A percentile compares a stretch with the other conserved stretches of the same genome.
phyloP scores from a whole-genome alignment of 2,797 vertebrate genomes.

The Girardinus metallicus region DNA sequence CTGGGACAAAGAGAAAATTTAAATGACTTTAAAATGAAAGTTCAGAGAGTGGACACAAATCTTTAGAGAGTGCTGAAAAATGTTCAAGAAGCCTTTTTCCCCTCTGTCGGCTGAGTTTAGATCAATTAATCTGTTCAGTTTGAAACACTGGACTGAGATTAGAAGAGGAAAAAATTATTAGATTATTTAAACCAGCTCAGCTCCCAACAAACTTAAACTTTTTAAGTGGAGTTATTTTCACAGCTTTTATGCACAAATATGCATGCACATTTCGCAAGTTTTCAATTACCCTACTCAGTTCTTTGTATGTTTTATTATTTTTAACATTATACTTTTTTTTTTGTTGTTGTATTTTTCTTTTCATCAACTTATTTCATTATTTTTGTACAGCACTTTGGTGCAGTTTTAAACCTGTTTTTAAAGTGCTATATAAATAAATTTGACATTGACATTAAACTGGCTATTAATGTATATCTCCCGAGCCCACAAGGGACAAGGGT shows the following conservation, averaged over 20 bases:
- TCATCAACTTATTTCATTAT: too few species aligned
- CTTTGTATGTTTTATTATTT: too few species aligned
- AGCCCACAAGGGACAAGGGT: too few species aligned
- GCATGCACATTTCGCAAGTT: not conserved
- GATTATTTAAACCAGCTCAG: not conserved
- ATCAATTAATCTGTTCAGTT: not conserved
- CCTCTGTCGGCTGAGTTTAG: not conserved
- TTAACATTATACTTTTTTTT: too few species aligned
- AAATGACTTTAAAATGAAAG: not conserved
- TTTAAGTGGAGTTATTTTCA: not conserved
- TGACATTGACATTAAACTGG: too few species aligned
- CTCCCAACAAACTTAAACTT: not conserved
- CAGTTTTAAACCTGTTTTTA: too few species aligned
- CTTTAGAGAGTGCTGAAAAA: not conserved
- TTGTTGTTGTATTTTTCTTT: too few species aligned
- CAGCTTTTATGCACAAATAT: not conserved
- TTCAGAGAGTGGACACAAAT: not conserved
- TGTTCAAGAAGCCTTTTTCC: not conserved
- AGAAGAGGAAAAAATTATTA: not conserved
- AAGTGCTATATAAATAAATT: too few species aligned
- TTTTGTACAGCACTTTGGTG: too few species aligned
- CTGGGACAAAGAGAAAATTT: not conserved
- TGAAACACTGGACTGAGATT: not conserved
- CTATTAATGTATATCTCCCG: too few species aligned
- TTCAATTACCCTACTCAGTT: not conserved